Evolutionary conservation across 2,797 vertebrate genomes (phyloP).

Genomic region (Lepus oiostolus): DNA sequence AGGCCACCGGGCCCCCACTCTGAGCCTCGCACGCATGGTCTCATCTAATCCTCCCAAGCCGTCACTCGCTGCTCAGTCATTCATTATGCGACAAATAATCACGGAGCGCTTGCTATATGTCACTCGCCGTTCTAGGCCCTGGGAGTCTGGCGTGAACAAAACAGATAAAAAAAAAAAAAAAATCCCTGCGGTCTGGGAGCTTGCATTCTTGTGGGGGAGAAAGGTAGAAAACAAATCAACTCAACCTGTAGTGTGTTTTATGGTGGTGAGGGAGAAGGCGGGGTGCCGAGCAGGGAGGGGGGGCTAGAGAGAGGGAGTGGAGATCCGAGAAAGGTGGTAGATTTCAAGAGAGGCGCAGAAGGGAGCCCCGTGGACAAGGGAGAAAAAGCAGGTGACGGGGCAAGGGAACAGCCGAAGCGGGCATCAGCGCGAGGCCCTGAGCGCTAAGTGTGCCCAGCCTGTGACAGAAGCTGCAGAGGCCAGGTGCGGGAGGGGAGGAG

Average conservation of each 20-base stretch:
- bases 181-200: slow-evolving; percentile 64
- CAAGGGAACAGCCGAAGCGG: neutral
- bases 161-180: slow-evolving; percentile 1
- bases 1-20: neutral
- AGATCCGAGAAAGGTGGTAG: neutral
- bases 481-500: neutral
- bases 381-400: neutral
- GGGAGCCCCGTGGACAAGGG: neutral
- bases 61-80: neutral
- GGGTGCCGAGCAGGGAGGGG: neutral
- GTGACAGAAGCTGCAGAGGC: neutral
- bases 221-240: slow-evolving; percentile 64
- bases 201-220: slow-evolving; percentile 65
- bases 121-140: slow-evolving; percentile 44
- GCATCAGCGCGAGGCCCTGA: neutral
- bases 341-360: neutral
- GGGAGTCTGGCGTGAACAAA: slow-evolving; percentile 68
- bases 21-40: neutral
- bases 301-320: neutral
- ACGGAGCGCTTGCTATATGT: slow-evolving; percentile 49
- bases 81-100: slow-evolving; percentile 72
- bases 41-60: slow-evolving; percentile 56
- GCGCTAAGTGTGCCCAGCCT: neutral
- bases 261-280: neutral
- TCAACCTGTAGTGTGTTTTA: neutral